phyloP scores from a whole-genome alignment of 2,113 vertebrate species.

The Vulpes vulpes region DNA sequence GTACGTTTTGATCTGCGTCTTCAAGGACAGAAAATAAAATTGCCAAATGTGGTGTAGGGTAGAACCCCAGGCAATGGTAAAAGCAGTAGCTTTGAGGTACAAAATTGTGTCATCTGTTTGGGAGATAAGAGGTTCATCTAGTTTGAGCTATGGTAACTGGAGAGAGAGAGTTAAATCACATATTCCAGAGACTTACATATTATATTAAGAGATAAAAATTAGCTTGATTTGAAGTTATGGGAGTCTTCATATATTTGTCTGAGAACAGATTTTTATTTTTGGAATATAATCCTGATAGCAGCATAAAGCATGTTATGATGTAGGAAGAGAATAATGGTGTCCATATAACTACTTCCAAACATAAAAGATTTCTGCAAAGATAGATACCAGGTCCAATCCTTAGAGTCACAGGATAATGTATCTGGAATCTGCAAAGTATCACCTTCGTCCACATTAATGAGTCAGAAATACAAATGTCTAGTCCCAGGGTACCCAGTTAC shows the following conservation, averaged over 20 bases:
- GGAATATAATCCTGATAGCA: background rate
- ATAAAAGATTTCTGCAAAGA: background rate
- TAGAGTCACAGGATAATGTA: background rate
- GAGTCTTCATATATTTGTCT: background rate
- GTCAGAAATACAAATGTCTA: background rate
- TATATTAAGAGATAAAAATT: background rate
- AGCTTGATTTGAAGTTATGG: background rate
- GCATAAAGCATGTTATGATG: background rate
- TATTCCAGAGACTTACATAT: background rate
- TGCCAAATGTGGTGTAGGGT: background rate
- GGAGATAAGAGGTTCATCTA: background rate
- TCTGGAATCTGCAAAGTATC: background rate
- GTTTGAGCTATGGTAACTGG: background rate
- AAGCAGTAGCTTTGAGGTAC: background rate
- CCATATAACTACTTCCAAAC: slow-evolving; percentile 4
- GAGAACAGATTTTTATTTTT: background rate
- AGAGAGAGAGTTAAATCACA: background rate
- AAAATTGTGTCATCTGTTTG: background rate
- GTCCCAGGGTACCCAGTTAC: background rate
- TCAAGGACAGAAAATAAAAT: background rate
- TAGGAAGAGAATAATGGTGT: background rate
- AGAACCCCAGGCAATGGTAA: background rate
- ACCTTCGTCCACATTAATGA: background rate
- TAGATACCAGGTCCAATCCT: background rate
- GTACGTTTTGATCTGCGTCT: background rate